Evolutionary conservation across 2,113 vertebrate genomes (phyloP), one percentile per base, ranked within the genome.

Genomic region (Ondatra zibethicus): DNA sequence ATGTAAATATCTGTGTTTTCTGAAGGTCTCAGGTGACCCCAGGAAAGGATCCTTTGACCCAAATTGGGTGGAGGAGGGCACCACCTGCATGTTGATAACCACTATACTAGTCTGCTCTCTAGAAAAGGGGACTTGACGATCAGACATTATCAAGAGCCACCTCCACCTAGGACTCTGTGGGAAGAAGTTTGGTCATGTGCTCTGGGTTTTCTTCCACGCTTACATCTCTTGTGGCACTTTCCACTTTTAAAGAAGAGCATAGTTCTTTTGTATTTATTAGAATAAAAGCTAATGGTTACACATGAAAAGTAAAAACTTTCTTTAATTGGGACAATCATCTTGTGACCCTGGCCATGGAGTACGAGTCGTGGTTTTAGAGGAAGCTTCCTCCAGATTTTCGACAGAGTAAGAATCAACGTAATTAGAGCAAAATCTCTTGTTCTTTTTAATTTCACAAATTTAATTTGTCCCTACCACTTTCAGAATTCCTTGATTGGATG

Each of bases 261-360:
- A 19, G 3, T 66, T 89, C 55, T 78, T 94, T 63, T 88, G 31
- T 91, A 11, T 94, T 95, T 94, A 33, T 90, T 92, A 80, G 88
- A 82, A 78, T 65, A 82, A 77, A 81, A 96, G 11, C 8, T 47
- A 89, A 77, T 8, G 25, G 14, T 19, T 63, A 47, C 73, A 88
- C 42, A 84, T 86, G 89, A 36, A 93, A 84, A 92, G n/a, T 63
- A 52, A 80, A 68, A 58, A 5, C 75, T 80, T 52, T 75, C 27
- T 68, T 39, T 65, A 85, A 82, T 89, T 85, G 61, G 66, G n/a
- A 27, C 12, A 42, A 12, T 66, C 45, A 13, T 84, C 63, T 94
- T 39, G 8, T 88, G 70, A 33, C 75, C 55, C 87, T 93, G 27
- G 25, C 72, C 14, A 10, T 12, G 13, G 93, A 93, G 3, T 6